A percentile compares a stretch with the other conserved stretches of the same genome.
phyloP scores from a whole-genome alignment of 1,140 invertebrate species.

The Lysiphlebus fabarum region DNA sequence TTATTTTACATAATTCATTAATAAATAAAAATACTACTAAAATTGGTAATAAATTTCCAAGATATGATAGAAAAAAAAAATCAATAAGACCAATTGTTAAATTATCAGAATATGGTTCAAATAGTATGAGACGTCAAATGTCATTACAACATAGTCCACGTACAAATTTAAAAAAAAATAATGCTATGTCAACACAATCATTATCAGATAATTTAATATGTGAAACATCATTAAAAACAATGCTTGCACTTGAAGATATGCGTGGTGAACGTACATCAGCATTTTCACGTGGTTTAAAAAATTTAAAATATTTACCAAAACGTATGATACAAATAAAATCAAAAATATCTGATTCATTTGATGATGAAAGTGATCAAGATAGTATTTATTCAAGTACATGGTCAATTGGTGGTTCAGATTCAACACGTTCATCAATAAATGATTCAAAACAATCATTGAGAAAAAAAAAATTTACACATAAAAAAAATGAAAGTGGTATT shows the following conservation, averaged over 20 bases:
- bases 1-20: conserved; percentile 17
- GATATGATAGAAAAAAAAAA: conserved; percentile 27
- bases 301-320: conserved; percentile 57
- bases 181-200: conserved; percentile 33
- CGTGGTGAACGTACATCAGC: conserved; percentile 50
- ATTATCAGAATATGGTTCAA: conserved; percentile 27
- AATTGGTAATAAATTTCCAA: conserved; percentile 34
- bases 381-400: conserved; percentile 36
- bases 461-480: conserved; percentile 54
- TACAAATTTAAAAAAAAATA: conserved; percentile 18
- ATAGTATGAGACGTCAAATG: conserved; percentile 18
- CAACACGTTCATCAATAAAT: conserved; percentile 27
- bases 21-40: conserved; percentile 24
- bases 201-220: conserved; percentile 42
- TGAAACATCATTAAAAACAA: conserved; percentile 45
- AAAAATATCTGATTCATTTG: conserved; percentile 44
- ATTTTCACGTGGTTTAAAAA: conserved; percentile 56
- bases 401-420: conserved; percentile 36
- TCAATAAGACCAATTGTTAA: conserved; percentile 25
- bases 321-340: conserved; percentile 49
- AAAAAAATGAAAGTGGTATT: conserved; percentile 60
- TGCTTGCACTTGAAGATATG: conserved; percentile 60
- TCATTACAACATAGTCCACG: conserved; percentile 22
- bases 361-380: conserved; percentile 44
- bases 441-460: conserved; percentile 32